Evolutionary conservation across 2,797 vertebrate species (phyloP).

Genomic region (Calcarius lapponicus): DNA sequence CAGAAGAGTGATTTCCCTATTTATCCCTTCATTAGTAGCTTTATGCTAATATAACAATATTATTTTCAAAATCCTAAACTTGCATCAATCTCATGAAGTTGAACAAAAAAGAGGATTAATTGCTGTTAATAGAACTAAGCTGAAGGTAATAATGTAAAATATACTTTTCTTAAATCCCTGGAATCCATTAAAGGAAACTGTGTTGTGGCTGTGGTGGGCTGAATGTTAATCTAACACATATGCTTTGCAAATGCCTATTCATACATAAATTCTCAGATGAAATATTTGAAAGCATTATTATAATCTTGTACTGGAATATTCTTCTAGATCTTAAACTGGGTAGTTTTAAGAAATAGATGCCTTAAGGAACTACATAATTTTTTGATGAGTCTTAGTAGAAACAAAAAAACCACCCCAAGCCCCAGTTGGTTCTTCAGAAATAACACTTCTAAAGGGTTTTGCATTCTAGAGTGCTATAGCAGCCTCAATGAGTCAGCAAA

Average conservation of each 20-base stretch:
- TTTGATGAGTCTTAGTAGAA: neutral
- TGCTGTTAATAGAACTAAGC: neutral
- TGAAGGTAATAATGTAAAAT: neutral
- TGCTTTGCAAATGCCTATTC: constrained; percentile 2
- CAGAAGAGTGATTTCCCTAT: neutral
- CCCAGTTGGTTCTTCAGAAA: neutral
- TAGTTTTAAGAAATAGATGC: neutral
- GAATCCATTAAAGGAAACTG: neutral
- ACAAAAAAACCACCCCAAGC: neutral
- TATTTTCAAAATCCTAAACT: neutral
- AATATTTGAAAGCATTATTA: constrained; percentile 8
- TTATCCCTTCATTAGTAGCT: neutral
- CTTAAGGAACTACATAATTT: neutral
- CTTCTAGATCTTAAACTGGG: neutral
- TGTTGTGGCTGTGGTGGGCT: neutral
- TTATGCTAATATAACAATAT: neutral
- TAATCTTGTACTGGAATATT: neutral
- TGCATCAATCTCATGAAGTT: neutral
- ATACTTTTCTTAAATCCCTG: neutral
- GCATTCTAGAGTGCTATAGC: neutral
- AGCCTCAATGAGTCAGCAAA: constrained; percentile 17
- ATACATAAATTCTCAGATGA: constrained; percentile 6
- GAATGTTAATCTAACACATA: constrained; percentile 25
- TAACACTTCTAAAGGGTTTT: neutral
- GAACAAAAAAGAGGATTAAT: constrained; percentile 7